Percentiles rank a stretch among this genome's conserved stretches.
Conservation (phyloP, 1,140 invertebrate species). For the Gryllus bimaculatus region DNA sequence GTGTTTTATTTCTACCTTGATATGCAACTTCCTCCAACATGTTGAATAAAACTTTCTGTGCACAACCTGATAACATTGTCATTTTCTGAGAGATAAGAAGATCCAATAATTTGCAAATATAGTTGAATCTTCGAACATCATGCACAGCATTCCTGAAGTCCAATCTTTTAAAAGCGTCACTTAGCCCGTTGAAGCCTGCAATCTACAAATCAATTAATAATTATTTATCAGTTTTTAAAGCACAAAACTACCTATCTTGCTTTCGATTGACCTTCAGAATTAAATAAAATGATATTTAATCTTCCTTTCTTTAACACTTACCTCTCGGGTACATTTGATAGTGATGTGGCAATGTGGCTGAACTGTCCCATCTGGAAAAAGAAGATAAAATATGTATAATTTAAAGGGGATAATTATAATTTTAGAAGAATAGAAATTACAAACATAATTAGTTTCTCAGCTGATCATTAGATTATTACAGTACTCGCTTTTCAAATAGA, state of each 20-base stretch:
- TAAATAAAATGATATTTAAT: neutral
- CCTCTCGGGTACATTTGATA: constrained; percentile 81
- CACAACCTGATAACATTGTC: constrained; percentile 78
- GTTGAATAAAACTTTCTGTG: constrained; percentile 83
- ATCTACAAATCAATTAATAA: constrained; percentile 46
- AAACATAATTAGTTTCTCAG: too few relatives aligned
- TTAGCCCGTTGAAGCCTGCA: constrained; percentile 87
- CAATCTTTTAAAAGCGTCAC: constrained; percentile 85
- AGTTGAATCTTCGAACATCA: constrained; percentile 90
- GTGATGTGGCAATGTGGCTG: constrained; percentile 89
- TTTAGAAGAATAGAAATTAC: too few relatives aligned
- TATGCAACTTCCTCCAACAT: constrained; percentile 90
- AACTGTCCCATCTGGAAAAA: constrained; percentile 43
- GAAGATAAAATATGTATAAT: neutral
- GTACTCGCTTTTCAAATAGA: too few relatives aligned
- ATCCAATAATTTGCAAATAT: constrained; percentile 86
- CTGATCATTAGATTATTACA: too few relatives aligned
- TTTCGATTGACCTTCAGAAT: neutral
- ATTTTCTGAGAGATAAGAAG: constrained; percentile 78
- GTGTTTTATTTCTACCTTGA: constrained; percentile 51
- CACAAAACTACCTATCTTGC: neutral
- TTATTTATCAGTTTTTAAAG: neutral
- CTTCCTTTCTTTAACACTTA: constrained; percentile 37
- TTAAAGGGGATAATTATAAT: too few relatives aligned
- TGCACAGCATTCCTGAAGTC: constrained; percentile 91